A percentile compares a stretch with the other conserved stretches of the same genome.
Conservation (phyloP, 2,888 invertebrate species). For the Encarsia formosa region DNA sequence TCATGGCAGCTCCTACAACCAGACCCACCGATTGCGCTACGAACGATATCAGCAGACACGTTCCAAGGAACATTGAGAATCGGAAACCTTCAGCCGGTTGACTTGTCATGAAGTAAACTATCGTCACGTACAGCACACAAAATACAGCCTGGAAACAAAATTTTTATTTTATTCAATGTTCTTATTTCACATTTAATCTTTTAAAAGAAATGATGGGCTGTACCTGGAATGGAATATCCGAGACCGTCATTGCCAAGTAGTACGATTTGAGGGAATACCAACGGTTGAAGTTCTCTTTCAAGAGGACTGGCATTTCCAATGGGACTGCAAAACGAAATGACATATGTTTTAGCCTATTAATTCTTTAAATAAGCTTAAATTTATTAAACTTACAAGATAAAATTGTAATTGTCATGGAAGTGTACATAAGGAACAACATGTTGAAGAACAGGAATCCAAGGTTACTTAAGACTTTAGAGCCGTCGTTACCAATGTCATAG, state of each 20-base stretch:
- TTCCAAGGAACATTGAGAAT: slow-evolving; percentile 82
- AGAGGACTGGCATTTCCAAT: slow-evolving; percentile 88
- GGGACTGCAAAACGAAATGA: slow-evolving; percentile 65
- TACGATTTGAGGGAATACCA: slow-evolving; percentile 96
- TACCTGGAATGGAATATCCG: slow-evolving; percentile 98
- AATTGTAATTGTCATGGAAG: slow-evolving; percentile 98
- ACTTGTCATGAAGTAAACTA: slow-evolving; percentile 91
- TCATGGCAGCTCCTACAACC: slow-evolving; percentile 93
- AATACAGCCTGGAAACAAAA: slow-evolving; percentile 72
- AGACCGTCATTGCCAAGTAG: slow-evolving; percentile 91
- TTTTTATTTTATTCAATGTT: background rate
- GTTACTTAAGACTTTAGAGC: slow-evolving; percentile 92
- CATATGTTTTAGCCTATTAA: background rate
- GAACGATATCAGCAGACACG: slow-evolving; percentile 86
- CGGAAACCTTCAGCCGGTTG: slow-evolving; percentile 81
- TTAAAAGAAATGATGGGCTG: slow-evolving; percentile 27
- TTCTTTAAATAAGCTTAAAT: background rate
- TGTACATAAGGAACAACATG: slow-evolving; percentile 98
- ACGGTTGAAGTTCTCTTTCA: slow-evolving; percentile 93
- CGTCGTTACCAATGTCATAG: slow-evolving; percentile 94
- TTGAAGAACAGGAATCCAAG: slow-evolving; percentile 97
- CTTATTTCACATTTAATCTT: background rate
- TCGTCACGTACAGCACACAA: slow-evolving; percentile 85
- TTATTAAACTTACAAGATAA: slow-evolving; percentile 76
- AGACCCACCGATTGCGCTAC: slow-evolving; percentile 94